Base-by-base conservation (phyloP, 2,888 invertebrate species). In the Linnaemya tessellans region DNA sequence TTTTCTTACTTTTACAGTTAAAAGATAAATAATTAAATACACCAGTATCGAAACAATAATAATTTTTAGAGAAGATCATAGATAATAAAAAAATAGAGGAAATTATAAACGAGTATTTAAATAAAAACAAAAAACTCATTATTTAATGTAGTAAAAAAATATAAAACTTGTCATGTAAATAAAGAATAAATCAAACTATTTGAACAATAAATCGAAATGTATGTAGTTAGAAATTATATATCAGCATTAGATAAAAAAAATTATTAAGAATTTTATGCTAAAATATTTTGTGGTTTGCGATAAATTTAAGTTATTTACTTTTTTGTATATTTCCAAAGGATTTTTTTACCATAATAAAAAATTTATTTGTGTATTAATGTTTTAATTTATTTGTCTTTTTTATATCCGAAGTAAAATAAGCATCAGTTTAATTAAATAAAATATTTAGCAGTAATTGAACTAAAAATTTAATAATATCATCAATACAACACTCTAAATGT, bases 31-130 rank as follows among this genome's bases (percentile, higher is more conserved):
- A 70, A 64, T 62, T 46, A 58, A 70, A 75, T 67, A 85, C 82
- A 85, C 82, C 82, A 85, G 70, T 80, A 85, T 74, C 58, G 81
- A 81, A 84, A 82, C 85, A 85, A 85, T 85, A 85, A 82, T 82
- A 71, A 62, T 82, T 71, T 83, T 82, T 85, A 85, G 79, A 75
- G 82, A 85, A 80, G 79, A 85, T 82, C 82, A 79, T 65, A 85
- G 75, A 74, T 79, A 62, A 54, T 71, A 65, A 35, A 65, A 15
- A 62, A 56, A 11, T 20, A 74, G 18, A n/a, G 41, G 11, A 46
- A 20, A 58, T 58, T 15, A 71, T 58, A 51, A 22, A 77, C 43
- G 2, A 10, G 9, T 64, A 75, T 20, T 1, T 20, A 46, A 2
- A 46, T n/a, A 9, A 65, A 18, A 9, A 38, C 38, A 38, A 41